These are phyloP conservation scores for Hydrotaea diabolus DNA, from an alignment of 2,888 invertebrate genomes.

Conservation along the genomic window DNA sequence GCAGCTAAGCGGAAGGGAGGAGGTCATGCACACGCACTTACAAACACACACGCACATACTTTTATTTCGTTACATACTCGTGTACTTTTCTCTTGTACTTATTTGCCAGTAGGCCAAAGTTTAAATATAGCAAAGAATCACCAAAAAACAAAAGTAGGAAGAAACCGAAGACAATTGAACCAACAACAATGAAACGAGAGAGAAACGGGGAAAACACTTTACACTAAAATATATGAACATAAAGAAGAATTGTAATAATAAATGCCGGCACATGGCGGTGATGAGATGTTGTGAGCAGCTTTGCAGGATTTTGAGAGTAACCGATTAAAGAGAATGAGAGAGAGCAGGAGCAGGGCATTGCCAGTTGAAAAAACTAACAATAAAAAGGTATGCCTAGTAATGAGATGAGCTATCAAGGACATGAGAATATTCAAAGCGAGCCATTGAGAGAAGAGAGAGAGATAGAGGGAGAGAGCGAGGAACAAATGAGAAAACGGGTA, in stretches of 20 bases:
- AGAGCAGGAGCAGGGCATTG: conserved; percentile 40
- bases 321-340: conserved; percentile 16
- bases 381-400: conserved; percentile 28
- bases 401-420: conserved; percentile 48
- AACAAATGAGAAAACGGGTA: neutral
- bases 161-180: neutral
- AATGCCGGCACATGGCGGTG: conserved; percentile 59
- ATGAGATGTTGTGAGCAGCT: neutral
- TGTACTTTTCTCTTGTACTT: neutral
- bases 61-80: neutral
- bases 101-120: neutral
- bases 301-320: neutral
- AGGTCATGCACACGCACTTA: neutral
- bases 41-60: neutral
- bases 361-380: conserved; percentile 36
- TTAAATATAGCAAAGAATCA: neutral
- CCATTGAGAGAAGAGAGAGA: no score
- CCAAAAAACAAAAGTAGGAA: neutral
- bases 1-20: neutral
- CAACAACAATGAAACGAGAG: neutral
- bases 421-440: conserved; percentile 35
- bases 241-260: conserved; percentile 34
- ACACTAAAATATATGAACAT: conserved; percentile 6
- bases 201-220: conserved; percentile 25
- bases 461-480: neutral